These are phyloP conservation scores for Chrysopilus asiliformis DNA, from an alignment of 2,888 invertebrate genomes.

Conservation along the genomic window DNA sequence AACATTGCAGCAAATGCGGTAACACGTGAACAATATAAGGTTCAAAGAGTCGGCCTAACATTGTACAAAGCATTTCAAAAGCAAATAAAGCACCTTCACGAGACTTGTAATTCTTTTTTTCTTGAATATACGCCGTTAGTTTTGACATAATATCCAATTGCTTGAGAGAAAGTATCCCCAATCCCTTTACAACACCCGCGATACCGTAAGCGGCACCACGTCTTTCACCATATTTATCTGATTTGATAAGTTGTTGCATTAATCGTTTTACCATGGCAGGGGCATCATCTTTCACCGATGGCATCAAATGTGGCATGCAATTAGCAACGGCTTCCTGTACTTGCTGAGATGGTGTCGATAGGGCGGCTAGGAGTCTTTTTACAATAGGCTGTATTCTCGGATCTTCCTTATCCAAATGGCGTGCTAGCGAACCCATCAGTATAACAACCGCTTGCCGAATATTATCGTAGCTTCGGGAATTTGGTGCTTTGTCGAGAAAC, in stretches of 20 bases:
- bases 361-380: slow-evolving; percentile 71
- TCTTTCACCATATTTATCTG: slow-evolving; percentile 70
- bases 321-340: slow-evolving; percentile 97
- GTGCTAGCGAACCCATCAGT: slow-evolving; percentile 92
- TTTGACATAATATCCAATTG: slow-evolving; percentile 93
- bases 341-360: slow-evolving; percentile 94
- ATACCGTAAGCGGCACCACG: slow-evolving; percentile 96
- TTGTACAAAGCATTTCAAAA: slow-evolving; percentile 87
- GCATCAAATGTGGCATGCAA: slow-evolving; percentile 87
- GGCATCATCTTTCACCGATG: slow-evolving; percentile 83
- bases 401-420: slow-evolving; percentile 85
- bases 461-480: slow-evolving; percentile 78
- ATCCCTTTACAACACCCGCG: slow-evolving; percentile 91
- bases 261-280: slow-evolving; percentile 77
- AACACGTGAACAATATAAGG: slow-evolving; percentile 97
- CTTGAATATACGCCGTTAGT: slow-evolving; percentile 84
- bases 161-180: slow-evolving; percentile 89
- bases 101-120: slow-evolving; percentile 90
- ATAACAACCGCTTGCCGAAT: slow-evolving; percentile 94
- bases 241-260: slow-evolving; percentile 72
- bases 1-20: slow-evolving; percentile 86
- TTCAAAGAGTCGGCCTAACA: slow-evolving; percentile 88
- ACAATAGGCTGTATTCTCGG: slow-evolving; percentile 88
- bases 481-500: slow-evolving; percentile 85
- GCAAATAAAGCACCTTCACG: slow-evolving; percentile 95